A percentile compares a stretch with the other conserved stretches of the same genome.
These are phyloP conservation scores for Oreortyx pictus DNA, from an alignment of 2,797 vertebrate genomes.

Conservation along the genomic window DNA sequence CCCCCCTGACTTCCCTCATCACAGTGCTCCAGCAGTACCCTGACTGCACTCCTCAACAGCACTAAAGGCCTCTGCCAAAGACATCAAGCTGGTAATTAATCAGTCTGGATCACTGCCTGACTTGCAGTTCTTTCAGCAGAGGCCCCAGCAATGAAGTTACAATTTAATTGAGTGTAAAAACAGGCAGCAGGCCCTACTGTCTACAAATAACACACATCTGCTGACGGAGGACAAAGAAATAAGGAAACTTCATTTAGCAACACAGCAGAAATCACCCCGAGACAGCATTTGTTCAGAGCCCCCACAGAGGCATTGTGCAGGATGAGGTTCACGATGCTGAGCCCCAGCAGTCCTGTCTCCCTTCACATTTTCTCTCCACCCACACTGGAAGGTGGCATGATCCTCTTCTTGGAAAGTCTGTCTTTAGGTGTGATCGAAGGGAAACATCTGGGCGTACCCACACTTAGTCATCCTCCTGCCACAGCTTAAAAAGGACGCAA, in stretches of 20 bases:
- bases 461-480: slow-evolving; percentile 64
- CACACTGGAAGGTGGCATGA: slow-evolving; percentile 58
- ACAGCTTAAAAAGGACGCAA: background rate
- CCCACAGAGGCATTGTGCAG: background rate
- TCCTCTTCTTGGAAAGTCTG: slow-evolving; percentile 69
- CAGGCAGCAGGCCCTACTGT: slow-evolving; percentile 45
- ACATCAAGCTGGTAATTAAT: slow-evolving; percentile 58
- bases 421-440: slow-evolving; percentile 58
- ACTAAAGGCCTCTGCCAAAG: slow-evolving; percentile 16
- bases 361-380: slow-evolving; percentile 50
- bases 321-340: accelerated
- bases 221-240: slow-evolving; percentile 39
- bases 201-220: slow-evolving; percentile 57
- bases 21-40: background rate
- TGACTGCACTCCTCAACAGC: background rate
- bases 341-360: background rate
- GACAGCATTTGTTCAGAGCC: background rate
- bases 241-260: background rate
- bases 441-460: slow-evolving; percentile 64
- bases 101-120: slow-evolving; percentile 39
- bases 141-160: slow-evolving; percentile 47
- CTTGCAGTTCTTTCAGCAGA: slow-evolving; percentile 14
- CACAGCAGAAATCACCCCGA: background rate
- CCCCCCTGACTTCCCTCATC: background rate
- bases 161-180: slow-evolving; percentile 67